Conservation (phyloP, 1,140 invertebrate species). For the Colletes gigas region DNA sequence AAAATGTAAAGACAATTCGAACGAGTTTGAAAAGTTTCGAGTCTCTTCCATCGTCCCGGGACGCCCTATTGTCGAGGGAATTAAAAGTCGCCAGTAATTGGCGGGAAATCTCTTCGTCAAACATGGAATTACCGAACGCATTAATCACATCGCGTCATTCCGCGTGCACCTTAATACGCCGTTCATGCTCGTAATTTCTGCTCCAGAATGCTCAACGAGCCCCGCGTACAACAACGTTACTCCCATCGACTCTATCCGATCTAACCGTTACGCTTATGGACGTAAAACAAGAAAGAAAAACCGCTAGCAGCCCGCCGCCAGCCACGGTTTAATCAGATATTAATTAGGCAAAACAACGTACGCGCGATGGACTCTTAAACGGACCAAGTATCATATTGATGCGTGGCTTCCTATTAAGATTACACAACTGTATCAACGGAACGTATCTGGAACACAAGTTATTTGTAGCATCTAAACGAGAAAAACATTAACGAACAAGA, state of each 20-base stretch:
- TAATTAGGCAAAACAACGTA: slow-evolving; percentile 24
- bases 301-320: not conserved
- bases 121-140: slow-evolving; percentile 28
- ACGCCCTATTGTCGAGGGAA: not conserved
- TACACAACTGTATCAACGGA: not conserved
- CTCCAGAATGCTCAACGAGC: slow-evolving; percentile 9
- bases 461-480: too few species aligned
- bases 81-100: slow-evolving; percentile 14
- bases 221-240: not conserved
- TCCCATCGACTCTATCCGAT: not conserved
- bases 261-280: not conserved
- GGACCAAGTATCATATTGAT: not conserved
- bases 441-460: not conserved
- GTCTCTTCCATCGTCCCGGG: not conserved
- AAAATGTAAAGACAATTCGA: too few species aligned
- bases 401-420: not conserved
- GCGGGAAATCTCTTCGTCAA: slow-evolving; percentile 43
- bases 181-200: slow-evolving; percentile 2
- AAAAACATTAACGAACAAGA: too few species aligned
- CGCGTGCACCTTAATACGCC: slow-evolving; percentile 17
- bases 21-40: too few species aligned
- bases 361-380: not conserved
- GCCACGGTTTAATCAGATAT: slow-evolving; percentile 2
- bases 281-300: not conserved
- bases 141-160: slow-evolving; percentile 29